Conservation (phyloP, 2,113 vertebrate genomes). For the Thymallus thymallus region DNA sequence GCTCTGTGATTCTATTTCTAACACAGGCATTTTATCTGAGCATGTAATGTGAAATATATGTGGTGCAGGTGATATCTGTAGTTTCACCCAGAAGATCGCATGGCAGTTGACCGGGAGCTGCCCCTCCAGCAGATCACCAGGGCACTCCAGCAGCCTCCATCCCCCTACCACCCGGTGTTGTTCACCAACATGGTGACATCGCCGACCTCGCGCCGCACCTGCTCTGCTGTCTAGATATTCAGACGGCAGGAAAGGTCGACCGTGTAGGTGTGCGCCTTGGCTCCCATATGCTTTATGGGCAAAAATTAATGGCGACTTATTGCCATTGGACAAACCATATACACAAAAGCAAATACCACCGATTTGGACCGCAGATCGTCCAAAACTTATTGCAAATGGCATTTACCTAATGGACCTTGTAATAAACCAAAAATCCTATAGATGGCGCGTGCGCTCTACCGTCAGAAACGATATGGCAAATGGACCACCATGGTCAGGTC, state of each 20-base stretch:
- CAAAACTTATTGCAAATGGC: too few species aligned
- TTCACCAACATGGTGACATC: constrained; percentile 71
- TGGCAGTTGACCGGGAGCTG: constrained; percentile 74
- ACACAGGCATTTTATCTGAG: too few species aligned
- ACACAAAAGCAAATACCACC: too few species aligned
- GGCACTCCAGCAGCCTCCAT: constrained; percentile 69
- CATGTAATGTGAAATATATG: neutral
- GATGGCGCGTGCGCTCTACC: too few species aligned
- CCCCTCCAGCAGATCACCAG: constrained; percentile 71
- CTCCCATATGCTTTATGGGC: constrained; percentile 51
- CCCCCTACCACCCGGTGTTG: constrained; percentile 71
- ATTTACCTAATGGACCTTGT: too few species aligned
- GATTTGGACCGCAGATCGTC: too few species aligned
- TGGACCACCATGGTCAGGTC: too few species aligned
- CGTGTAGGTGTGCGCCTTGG: constrained; percentile 69
- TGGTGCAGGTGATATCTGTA: neutral
- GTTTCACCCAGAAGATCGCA: constrained; percentile 74
- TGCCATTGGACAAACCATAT: too few species aligned
- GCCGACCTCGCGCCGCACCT: constrained; percentile 61
- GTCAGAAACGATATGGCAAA: too few species aligned
- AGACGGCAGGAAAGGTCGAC: constrained; percentile 81
- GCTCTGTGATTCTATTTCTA: constrained; percentile 10
- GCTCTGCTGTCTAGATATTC: constrained; percentile 69
- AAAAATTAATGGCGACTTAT: too few species aligned
- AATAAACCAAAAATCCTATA: too few species aligned